Conservation (phyloP, 1,140 invertebrate genomes). For the Muscidifurax raptorellus region DNA sequence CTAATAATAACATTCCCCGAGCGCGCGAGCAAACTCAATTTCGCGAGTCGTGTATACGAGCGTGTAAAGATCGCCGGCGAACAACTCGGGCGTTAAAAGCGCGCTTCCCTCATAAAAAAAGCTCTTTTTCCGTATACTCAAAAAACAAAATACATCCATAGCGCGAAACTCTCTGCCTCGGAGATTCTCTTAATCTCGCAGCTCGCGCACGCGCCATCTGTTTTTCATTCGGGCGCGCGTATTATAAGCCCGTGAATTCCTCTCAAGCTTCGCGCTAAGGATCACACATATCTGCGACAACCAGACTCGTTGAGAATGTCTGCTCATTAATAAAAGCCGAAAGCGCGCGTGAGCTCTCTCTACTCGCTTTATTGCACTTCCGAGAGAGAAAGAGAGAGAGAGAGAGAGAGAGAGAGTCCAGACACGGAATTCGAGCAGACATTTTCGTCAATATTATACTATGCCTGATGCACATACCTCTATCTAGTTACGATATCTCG, state of each 20-base stretch:
- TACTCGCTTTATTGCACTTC: not conserved
- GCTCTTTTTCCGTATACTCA: not conserved
- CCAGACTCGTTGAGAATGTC: conserved; percentile 61
- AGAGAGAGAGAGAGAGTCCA: no score
- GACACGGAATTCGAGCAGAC: not conserved
- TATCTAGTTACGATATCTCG: no score
- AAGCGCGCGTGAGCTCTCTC: not conserved
- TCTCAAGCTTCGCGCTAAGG: conserved; percentile 53
- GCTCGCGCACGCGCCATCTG: conserved; percentile 40
- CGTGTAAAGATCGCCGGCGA: conserved; percentile 37
- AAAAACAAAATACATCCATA: not conserved
- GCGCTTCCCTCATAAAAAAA: not conserved
- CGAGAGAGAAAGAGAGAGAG: no score
- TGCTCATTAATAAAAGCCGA: conserved; percentile 64
- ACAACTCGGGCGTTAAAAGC: conserved; percentile 44
- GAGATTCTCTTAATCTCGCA: conserved; percentile 35
- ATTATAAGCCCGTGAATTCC: conserved; percentile 25
- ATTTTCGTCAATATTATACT: not conserved
- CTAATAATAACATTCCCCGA: conserved; percentile 47
- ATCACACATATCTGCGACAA: conserved; percentile 61
- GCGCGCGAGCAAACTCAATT: conserved; percentile 40
- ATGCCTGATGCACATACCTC: no score
- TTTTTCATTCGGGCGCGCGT: conserved; percentile 41
- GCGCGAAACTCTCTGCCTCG: not conserved
- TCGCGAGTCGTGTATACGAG: conserved; percentile 40